These are phyloP conservation scores for Pangasius larnaudii DNA, from an alignment of 2,797 vertebrate genomes.

Conservation along the genomic window DNA sequence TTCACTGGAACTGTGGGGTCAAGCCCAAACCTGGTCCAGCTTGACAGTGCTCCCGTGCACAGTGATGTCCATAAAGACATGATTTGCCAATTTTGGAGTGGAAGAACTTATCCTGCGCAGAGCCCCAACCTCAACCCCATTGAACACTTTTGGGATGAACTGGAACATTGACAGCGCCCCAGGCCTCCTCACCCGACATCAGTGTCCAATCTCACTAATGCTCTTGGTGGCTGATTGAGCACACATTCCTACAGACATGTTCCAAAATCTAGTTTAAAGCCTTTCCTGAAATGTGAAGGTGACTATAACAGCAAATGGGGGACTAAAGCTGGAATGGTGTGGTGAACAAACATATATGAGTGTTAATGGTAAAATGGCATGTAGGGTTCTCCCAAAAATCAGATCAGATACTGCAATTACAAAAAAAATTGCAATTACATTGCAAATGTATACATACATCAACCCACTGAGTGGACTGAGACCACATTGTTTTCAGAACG, in stretches of 20 bases:
- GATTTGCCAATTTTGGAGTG: not conserved
- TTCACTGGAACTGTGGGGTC: not conserved
- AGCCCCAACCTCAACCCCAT: not conserved
- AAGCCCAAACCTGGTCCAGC: not conserved
- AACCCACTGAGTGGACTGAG: not conserved
- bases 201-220: too few species aligned
- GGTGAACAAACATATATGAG: not conserved
- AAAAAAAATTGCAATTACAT: too few species aligned
- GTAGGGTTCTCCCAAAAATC: too few species aligned
- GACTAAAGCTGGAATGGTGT: not conserved
- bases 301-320: not conserved
- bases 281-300: not conserved
- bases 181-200: not conserved
- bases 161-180: not conserved
- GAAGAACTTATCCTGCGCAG: not conserved
- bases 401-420: too few species aligned
- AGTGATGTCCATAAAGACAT: not conserved
- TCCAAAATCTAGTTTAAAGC: not conserved
- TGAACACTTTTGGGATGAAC: not conserved
- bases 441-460: too few species aligned
- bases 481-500: not conserved
- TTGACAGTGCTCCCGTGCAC: not conserved
- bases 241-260: too few species aligned
- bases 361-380: not conserved
- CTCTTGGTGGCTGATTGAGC: not conserved